Evolutionary conservation across 2,888 invertebrate genomes (phyloP).

Genomic region (Eilema caniola): DNA sequence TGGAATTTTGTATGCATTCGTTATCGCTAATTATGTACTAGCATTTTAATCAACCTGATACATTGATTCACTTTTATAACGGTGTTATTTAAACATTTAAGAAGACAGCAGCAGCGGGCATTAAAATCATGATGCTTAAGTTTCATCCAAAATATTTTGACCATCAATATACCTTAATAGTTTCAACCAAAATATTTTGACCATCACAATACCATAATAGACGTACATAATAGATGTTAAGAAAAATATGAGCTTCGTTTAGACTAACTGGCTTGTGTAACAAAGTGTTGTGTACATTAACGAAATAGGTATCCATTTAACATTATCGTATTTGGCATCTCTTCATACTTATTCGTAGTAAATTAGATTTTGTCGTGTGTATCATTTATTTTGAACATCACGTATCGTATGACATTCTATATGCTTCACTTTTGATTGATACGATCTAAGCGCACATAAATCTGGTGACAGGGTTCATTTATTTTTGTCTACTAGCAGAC

Average conservation of each 20-base stretch:
- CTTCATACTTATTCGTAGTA: constrained; percentile 48
- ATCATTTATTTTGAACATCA: constrained; percentile 36
- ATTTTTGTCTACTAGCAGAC: constrained; percentile 78
- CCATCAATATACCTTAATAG: constrained; percentile 58
- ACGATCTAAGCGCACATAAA: constrained; percentile 79
- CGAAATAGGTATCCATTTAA: constrained; percentile 65
- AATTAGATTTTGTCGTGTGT: constrained; percentile 39
- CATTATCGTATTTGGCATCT: constrained; percentile 59
- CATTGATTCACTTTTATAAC: constrained; percentile 19
- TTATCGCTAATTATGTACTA: constrained; percentile 27
- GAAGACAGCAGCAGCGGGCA: constrained; percentile 15
- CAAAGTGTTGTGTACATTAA: constrained; percentile 77
- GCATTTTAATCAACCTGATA: constrained; percentile 30
- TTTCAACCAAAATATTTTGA: constrained; percentile 30
- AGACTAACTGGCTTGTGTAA: constrained; percentile 84
- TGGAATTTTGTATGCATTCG: constrained; percentile 24
- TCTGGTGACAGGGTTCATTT: constrained; percentile 85
- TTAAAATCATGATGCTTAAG: constrained; percentile 23
- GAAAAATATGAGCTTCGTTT: constrained; percentile 86
- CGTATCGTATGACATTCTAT: constrained; percentile 37
- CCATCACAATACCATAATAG: constrained; percentile 58
- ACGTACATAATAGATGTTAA: constrained; percentile 80
- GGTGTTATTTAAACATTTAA: constrained; percentile 28
- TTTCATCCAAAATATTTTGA: constrained; percentile 35
- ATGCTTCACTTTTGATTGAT: constrained; percentile 57